phyloP scores from a whole-genome alignment of 64 coral and sea anemone species.

The Stichodactyla helianthus region DNA sequence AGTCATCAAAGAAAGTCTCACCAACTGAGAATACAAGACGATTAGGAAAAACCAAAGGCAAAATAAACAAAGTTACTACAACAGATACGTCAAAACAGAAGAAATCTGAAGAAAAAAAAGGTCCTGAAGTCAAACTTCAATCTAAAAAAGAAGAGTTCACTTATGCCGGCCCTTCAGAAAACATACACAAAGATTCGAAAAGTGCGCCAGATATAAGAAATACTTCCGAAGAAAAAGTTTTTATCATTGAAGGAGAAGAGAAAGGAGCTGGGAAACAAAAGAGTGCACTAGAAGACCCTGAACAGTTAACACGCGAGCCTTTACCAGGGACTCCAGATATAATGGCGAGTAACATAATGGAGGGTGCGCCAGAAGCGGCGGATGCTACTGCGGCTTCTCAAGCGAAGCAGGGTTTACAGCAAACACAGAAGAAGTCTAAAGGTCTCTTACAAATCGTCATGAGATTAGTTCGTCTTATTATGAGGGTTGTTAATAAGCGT shows the following conservation, averaged over 20 bases:
- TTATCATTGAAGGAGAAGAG: not conserved
- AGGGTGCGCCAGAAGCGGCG: constrained; percentile 17
- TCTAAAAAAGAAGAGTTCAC: not conserved
- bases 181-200: not conserved
- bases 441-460: constrained; percentile 85
- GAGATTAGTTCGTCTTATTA: constrained; percentile 62
- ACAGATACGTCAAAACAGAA: not conserved
- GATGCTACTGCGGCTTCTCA: constrained; percentile 38
- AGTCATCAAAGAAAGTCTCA: not conserved
- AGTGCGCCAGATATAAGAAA: constrained; percentile 2
- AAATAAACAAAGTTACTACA: not conserved
- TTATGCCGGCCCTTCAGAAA: not conserved
- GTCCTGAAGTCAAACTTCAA: not conserved
- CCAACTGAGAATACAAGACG: not conserved
- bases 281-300: not conserved
- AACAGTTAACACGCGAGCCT: not conserved
- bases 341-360: constrained; percentile 21
- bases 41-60: not conserved
- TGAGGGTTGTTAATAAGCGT: constrained; percentile 60
- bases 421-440: constrained; percentile 60
- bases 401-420: constrained; percentile 45
- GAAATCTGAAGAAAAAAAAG: not conserved
- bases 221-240: constrained; percentile 25
- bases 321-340: not conserved
- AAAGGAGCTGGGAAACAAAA: not conserved